These are phyloP conservation scores for Prochilodus magdalenae DNA, from an alignment of 2,113 vertebrate species.

Conservation along the genomic window DNA sequence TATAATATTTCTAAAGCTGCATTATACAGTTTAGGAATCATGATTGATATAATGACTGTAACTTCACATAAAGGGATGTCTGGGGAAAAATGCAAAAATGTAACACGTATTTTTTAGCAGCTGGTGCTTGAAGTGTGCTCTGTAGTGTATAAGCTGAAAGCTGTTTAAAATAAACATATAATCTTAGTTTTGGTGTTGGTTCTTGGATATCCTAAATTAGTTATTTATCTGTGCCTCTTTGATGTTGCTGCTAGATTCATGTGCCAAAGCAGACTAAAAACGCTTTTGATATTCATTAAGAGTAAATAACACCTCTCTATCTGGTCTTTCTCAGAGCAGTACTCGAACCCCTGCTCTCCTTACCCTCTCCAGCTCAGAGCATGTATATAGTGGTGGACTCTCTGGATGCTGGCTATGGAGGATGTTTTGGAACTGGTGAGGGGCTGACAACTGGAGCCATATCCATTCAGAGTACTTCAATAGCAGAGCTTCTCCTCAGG, in stretches of 20 bases:
- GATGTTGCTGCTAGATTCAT: not conserved
- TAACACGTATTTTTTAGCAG: not conserved
- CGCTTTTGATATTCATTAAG: not conserved
- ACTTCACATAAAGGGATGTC: not conserved
- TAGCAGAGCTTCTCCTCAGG: conserved; percentile 74
- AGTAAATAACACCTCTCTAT: not conserved
- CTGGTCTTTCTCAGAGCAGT: conserved; percentile 69
- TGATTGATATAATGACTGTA: not conserved
- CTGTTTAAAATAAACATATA: too few relatives aligned
- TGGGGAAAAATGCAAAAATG: not conserved
- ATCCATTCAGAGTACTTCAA: conserved; percentile 60
- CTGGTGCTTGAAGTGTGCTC: not conserved
- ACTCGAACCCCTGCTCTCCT: conserved; percentile 73
- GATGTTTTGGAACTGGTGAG: conserved; percentile 36
- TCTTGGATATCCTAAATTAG: not conserved
- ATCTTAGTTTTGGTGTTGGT: not conserved
- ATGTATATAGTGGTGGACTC: conserved; percentile 80
- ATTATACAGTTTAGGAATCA: not conserved
- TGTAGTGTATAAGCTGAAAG: too few relatives aligned
- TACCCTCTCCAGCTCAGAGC: conserved; percentile 75
- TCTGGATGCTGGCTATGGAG: conserved; percentile 69
- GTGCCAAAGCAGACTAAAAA: not conserved
- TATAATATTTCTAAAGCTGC: not conserved
- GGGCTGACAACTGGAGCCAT: conserved; percentile 27
- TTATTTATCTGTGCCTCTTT: not conserved